Evolutionary conservation across 2,113 vertebrate species (phyloP), one percentile per base, ranked within the genome.

Genomic region (Zosterops lateralis): DNA sequence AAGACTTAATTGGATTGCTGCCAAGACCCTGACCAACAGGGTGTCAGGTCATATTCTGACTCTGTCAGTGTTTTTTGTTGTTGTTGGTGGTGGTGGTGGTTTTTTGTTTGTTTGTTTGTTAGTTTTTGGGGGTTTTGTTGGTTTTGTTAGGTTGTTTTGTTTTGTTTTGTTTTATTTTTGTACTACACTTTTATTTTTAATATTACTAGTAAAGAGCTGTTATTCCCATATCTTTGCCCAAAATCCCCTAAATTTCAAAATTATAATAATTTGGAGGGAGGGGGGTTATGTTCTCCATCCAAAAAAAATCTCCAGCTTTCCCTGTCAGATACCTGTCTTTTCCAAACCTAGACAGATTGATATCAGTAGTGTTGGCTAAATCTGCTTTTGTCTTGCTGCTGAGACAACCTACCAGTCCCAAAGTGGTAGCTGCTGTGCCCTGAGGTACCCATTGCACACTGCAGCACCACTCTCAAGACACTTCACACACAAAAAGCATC

Each of bases 401-500:
- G 36, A 76, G 50, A 68, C 26, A 72, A 22, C 9, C 8, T 25
- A 62, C 19, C 47, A 34, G 34, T 34, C 44, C 14, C 26, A n/a
- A 7, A 0, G 4, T 2, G 4, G 51, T 25, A 48, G 29, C 12
- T 4, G 3, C n/a, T 77, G 13, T 18, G 17, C 21, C 8, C 38
- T 45, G 21, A 25, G 31, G 40, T 5, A 40, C 7, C 14, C 36
- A 53, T 7, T 26, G 47, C 26, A 47, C 7, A 2, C 20, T 71
- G 44, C 51, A 78, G 32, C 34, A 42, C 11, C 38, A 14, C 32
- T 50, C 57, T 48, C 50, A 34, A 61, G 38, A 58, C 17, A 29
- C 6, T 8, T 62, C 24, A 62, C 4, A 8, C 15, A 8, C 38
- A 40, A 11, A 11, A 64, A 42, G 7, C 10, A 17, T 71, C 48